Evolutionary conservation across 2,888 invertebrate genomes (phyloP).

Genomic region (Nymphalis c-album): DNA sequence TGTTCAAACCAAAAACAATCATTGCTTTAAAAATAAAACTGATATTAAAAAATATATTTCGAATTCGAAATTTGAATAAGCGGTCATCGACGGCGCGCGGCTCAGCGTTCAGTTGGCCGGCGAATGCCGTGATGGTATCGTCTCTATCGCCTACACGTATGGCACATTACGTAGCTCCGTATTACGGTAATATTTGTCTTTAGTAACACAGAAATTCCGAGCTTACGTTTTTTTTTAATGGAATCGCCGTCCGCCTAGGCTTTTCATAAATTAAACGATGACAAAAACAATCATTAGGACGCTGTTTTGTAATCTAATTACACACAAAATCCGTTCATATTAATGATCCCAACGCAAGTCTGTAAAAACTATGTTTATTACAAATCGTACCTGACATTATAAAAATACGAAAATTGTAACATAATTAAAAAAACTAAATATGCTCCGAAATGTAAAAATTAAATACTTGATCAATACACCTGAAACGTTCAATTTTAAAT

Average conservation of each 20-base stretch:
- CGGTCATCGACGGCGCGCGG: constrained; percentile 54
- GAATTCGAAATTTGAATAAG: constrained; percentile 52
- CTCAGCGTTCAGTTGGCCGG: constrained; percentile 54
- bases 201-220: constrained; percentile 42
- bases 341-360: neutral
- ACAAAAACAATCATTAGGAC: constrained; percentile 12
- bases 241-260: constrained; percentile 2
- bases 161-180: constrained; percentile 52
- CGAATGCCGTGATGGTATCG: constrained; percentile 60
- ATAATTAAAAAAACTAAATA: no score
- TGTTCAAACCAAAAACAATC: constrained; percentile 17
- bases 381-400: neutral
- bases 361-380: neutral
- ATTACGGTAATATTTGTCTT: constrained; percentile 63
- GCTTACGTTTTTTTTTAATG: constrained; percentile 16
- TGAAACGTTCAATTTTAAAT: no score
- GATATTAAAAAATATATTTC: constrained; percentile 42
- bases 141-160: constrained; percentile 41
- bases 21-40: constrained; percentile 18
- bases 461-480: no score
- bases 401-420: neutral
- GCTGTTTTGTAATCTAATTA: constrained; percentile 5
- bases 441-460: no score
- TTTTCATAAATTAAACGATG: constrained; percentile 11
- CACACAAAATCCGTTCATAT: neutral